These are phyloP conservation scores for Spongilla lacustris DNA, from an alignment of 37 sponge, comb jelly and placozoan species.

Conservation along the genomic window DNA sequence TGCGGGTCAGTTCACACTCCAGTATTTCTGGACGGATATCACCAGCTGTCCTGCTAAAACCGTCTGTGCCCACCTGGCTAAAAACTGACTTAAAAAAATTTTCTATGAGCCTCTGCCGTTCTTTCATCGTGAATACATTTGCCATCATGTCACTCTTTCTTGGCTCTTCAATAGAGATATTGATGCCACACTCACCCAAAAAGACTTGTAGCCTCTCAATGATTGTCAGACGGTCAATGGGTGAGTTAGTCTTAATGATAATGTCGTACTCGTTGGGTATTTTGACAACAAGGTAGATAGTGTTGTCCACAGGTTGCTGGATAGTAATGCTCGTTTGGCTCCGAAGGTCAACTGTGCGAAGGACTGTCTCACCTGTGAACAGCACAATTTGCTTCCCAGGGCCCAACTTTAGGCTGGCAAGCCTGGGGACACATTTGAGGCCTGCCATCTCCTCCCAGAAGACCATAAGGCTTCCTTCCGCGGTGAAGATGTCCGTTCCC, in stretches of 20 bases:
- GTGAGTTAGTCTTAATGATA: conserved; percentile 36
- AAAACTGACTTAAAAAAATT: conserved; percentile 90
- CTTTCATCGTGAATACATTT: conserved; percentile 70
- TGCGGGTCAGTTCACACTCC: conserved; percentile 80
- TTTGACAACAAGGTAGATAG: conserved; percentile 47
- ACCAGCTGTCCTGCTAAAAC: not conserved
- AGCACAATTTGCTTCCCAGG: conserved; percentile 59
- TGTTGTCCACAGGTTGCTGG: conserved; percentile 62
- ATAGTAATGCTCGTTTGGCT: conserved; percentile 51
- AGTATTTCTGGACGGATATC: conserved; percentile 41
- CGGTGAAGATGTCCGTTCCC: conserved; percentile 61
- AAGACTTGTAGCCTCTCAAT: conserved; percentile 65
- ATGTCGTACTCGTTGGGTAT: conserved; percentile 82
- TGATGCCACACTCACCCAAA: conserved; percentile 61
- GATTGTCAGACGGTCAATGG: conserved; percentile 52
- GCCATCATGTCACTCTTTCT: conserved; percentile 46
- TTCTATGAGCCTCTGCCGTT: conserved; percentile 79
- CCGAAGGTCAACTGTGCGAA: conserved; percentile 68
- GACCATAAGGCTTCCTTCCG: conserved; percentile 59
- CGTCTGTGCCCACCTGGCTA: conserved; percentile 48
- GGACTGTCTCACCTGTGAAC: conserved; percentile 40
- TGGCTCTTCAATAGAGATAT: conserved; percentile 55
- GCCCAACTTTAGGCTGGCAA: conserved; percentile 76
- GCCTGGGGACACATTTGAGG: conserved; percentile 44
- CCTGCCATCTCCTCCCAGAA: conserved; percentile 68